Percentiles rank a stretch among this genome's conserved stretches.
phyloP scores from a whole-genome alignment of 2,797 vertebrate species.

The Poeciliopsis turneri region DNA sequence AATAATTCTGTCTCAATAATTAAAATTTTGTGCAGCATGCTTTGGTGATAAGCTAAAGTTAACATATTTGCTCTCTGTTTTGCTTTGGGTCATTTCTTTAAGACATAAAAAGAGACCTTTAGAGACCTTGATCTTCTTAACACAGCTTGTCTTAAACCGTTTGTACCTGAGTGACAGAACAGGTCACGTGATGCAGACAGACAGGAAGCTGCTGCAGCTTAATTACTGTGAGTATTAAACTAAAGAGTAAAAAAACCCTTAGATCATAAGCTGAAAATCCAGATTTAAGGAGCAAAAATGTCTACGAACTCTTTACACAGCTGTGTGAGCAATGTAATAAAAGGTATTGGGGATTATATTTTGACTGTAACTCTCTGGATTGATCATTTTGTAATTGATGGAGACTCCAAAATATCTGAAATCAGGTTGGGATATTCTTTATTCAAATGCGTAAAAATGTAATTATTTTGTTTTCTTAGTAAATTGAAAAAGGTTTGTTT shows the following conservation, averaged over 20 bases:
- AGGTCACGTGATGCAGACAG: neutral
- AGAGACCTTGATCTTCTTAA: too few species aligned
- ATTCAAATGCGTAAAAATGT: conserved; percentile 16
- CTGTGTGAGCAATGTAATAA: neutral
- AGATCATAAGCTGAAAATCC: neutral
- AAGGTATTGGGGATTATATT: neutral
- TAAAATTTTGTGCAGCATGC: neutral
- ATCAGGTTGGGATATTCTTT: neutral
- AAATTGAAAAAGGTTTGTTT: neutral
- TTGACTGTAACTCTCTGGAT: neutral
- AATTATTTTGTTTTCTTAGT: conserved; percentile 23
- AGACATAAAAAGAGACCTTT: too few species aligned
- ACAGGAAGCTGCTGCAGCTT: neutral
- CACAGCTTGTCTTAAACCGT: too few species aligned
- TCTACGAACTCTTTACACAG: neutral
- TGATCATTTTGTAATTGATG: neutral
- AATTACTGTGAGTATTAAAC: neutral
- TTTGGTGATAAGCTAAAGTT: too few species aligned
- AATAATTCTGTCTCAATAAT: neutral
- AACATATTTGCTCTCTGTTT: too few species aligned
- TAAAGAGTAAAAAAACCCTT: neutral
- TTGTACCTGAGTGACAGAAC: neutral
- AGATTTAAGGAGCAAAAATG: neutral
- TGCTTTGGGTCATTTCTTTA: too few species aligned
- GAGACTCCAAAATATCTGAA: neutral